Evolutionary conservation across 2,113 vertebrate genomes (phyloP).

Genomic region (Callocephalon fimbriatum): DNA sequence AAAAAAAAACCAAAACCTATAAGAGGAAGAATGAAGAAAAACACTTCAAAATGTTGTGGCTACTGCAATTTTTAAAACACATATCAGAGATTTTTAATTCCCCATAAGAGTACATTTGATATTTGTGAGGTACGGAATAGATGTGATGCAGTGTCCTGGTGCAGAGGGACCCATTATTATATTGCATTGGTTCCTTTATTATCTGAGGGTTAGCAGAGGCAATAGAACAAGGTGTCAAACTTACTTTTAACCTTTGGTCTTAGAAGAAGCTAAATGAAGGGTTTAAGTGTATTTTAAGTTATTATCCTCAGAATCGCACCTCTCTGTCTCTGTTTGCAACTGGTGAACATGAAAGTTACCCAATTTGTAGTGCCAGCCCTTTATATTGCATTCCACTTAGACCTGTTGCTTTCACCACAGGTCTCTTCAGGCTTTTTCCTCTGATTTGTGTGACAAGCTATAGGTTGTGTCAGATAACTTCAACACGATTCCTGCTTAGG

Average conservation of each 20-base stretch:
- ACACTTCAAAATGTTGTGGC: neutral
- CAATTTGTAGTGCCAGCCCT: slow-evolving; percentile 43
- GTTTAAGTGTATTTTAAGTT: slow-evolving; percentile 73
- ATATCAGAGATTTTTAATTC: slow-evolving; percentile 47
- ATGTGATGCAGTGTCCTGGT: slow-evolving; percentile 5
- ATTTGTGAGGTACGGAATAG: slow-evolving; percentile 47
- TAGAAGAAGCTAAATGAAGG: slow-evolving; percentile 62
- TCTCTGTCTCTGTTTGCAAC: slow-evolving; percentile 42
- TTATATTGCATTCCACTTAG: neutral
- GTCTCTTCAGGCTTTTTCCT: slow-evolving; percentile 14
- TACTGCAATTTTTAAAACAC: slow-evolving; percentile 23
- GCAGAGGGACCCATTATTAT: slow-evolving; percentile 70
- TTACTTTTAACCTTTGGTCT: slow-evolving; percentile 75
- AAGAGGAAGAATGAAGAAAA: neutral
- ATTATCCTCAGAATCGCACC: slow-evolving; percentile 43
- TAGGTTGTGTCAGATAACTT: slow-evolving; percentile 53
- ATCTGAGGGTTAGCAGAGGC: slow-evolving; percentile 64
- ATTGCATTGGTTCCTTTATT: slow-evolving; percentile 73
- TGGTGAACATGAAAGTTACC: neutral
- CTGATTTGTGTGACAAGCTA: slow-evolving; percentile 36
- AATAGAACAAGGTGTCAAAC: slow-evolving; percentile 71
- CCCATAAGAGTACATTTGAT: slow-evolving; percentile 7
- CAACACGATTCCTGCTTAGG: slow-evolving; percentile 23
- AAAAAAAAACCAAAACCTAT: neutral
- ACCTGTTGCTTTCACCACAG: slow-evolving; percentile 62